phyloP scores from a whole-genome alignment of 2,797 vertebrate species.

The Discoglossus pictus region DNA sequence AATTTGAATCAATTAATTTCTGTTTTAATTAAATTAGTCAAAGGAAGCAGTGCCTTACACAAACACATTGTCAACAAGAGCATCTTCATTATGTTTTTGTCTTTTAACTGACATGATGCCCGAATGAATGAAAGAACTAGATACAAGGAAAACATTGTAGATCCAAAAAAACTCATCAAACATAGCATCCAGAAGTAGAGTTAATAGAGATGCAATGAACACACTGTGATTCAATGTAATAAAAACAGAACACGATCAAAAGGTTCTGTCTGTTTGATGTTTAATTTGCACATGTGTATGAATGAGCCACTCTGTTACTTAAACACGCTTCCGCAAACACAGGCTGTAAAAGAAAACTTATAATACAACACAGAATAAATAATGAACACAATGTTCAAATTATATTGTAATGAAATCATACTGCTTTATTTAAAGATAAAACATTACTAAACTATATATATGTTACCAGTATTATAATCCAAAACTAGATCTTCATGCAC shows the following conservation, averaged over 20 bases:
- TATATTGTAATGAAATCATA: conserved; percentile 1
- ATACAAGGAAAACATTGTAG: conserved; percentile 13
- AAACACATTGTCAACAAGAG: not conserved
- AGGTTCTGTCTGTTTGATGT: conserved; percentile 20
- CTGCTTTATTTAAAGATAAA: not conserved
- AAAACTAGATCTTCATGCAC: too few relatives aligned
- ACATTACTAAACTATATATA: too few relatives aligned
- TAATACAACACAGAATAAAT: not conserved
- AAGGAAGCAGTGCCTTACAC: not conserved
- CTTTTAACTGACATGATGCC: too few relatives aligned
- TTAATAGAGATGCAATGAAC: conserved; percentile 19
- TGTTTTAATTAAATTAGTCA: too few relatives aligned
- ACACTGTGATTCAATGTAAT: conserved; percentile 18
- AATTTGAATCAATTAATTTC: too few relatives aligned
- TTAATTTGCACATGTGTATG: not conserved
- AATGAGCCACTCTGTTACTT: not conserved
- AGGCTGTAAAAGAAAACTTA: conserved; percentile 13
- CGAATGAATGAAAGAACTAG: too few relatives aligned
- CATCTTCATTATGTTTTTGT: too few relatives aligned
- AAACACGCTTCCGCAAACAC: not conserved
- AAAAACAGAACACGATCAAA: conserved; percentile 38
- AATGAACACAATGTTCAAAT: not conserved
- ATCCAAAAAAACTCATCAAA: conserved; percentile 13
- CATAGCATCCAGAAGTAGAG: conserved; percentile 1
- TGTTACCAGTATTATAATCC: too few relatives aligned